Percentiles rank a stretch among this genome's conserved stretches.
These are phyloP conservation scores for Lophura swinhoii DNA, from an alignment of 2,797 vertebrate genomes.

Conservation along the genomic window DNA sequence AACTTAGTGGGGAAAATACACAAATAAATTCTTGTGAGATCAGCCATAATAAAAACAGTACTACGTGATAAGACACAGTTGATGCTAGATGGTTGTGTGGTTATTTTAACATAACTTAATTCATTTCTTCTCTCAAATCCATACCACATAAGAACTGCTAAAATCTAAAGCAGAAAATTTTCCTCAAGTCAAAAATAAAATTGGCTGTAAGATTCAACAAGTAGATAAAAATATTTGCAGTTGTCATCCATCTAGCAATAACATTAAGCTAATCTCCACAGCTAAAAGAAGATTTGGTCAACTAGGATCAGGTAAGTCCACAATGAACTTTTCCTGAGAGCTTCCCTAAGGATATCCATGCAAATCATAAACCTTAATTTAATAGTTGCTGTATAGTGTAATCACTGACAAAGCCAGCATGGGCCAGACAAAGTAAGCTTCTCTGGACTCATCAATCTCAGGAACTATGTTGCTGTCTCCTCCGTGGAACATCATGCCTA, in stretches of 20 bases:
- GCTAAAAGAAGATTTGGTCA: slow-evolving; percentile 10
- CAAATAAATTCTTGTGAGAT: neutral
- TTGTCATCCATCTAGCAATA: slow-evolving; percentile 42
- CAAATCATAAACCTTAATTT: neutral
- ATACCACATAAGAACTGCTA: neutral
- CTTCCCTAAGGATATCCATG: neutral
- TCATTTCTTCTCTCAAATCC: slow-evolving; percentile 20
- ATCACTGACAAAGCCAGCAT: neutral
- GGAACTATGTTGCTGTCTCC: neutral
- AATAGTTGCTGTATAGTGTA: neutral
- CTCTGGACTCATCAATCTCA: accelerated
- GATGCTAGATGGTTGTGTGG: neutral
- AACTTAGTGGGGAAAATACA: neutral
- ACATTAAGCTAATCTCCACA: slow-evolving; percentile 34
- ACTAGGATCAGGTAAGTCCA: neutral
- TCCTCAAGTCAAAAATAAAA: slow-evolving; percentile 36
- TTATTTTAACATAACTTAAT: neutral
- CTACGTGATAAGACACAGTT: neutral
- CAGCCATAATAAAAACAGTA: neutral
- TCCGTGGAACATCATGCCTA: neutral
- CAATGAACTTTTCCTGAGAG: neutral
- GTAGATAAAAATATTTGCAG: slow-evolving; percentile 29
- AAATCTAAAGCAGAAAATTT: slow-evolving; percentile 50
- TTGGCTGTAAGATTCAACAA: slow-evolving; percentile 38
- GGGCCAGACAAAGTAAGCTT: neutral